Conservation (phyloP, 2,797 vertebrate species). For the Podarcis lilfordi region DNA sequence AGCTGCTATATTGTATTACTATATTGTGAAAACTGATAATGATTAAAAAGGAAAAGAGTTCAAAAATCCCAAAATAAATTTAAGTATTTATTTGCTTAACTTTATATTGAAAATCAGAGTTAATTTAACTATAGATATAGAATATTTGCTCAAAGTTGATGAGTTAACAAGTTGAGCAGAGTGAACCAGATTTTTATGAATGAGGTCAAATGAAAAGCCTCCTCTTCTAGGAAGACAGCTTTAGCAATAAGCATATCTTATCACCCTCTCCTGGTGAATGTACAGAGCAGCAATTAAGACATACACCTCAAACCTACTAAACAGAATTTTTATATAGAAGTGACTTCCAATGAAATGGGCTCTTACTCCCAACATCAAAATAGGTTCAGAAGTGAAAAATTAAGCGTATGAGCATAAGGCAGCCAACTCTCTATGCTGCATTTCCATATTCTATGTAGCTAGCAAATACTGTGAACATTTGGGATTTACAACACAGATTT, state of each 20-base stretch:
- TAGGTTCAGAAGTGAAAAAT: neutral
- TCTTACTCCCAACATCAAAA: neutral
- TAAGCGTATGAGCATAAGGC: neutral
- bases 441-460: too few species aligned
- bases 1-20: neutral
- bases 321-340: neutral
- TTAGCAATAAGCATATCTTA: neutral
- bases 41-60: neutral
- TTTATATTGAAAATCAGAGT: neutral
- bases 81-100: neutral
- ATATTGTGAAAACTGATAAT: neutral
- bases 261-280: conserved; percentile 42
- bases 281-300: conserved; percentile 35
- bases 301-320: neutral
- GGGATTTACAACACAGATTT: neutral
- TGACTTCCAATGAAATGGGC: neutral
- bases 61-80: neutral
- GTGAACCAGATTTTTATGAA: neutral
- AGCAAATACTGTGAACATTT: neutral
- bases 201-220: neutral
- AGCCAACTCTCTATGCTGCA: neutral
- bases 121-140: neutral
- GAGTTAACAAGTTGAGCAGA: neutral
- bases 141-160: fast-evolving
- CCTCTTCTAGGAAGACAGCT: neutral